A percentile compares a stretch with the other conserved stretches of the same genome.
Evolutionary conservation across 53 echinoderm and acorn worm species (phyloP).

Genomic region (Arbacia lixula): DNA sequence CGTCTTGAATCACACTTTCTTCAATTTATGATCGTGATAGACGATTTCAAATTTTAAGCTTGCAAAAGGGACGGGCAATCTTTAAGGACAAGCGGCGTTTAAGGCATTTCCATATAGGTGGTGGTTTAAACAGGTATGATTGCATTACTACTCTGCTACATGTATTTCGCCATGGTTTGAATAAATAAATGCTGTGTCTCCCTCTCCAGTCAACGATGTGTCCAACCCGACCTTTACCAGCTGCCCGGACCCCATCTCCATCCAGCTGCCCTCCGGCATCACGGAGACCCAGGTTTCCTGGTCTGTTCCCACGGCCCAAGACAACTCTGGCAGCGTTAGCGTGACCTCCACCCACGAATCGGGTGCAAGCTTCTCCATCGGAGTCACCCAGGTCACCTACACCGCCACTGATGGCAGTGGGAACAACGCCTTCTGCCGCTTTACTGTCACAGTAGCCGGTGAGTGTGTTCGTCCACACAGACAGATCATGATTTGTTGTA

Average conservation of each 20-base stretch:
- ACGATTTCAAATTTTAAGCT: no score
- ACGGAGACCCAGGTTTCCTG: conserved; percentile 45
- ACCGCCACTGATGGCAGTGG: conserved; percentile 65
- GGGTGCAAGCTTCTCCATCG: conserved; percentile 46
- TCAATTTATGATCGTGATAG: no score
- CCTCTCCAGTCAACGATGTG: not conserved
- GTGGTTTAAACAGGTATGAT: no score
- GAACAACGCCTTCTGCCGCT: conserved; percentile 53
- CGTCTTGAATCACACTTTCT: no score
- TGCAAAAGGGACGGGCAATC: no score
- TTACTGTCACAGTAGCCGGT: conserved; percentile 69
- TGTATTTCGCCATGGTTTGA: no score
- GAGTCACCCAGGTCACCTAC: conserved; percentile 56
- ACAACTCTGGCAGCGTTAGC: conserved; percentile 52
- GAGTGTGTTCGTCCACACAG: no score
- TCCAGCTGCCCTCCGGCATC: not conserved
- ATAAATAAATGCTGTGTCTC: no score
- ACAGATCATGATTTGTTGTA: no score
- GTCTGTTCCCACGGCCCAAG: conserved; percentile 62
- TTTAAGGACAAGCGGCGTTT: no score
- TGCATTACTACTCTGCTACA: no score
- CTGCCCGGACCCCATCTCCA: conserved; percentile 22
- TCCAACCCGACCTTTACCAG: conserved; percentile 49
- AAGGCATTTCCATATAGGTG: no score
- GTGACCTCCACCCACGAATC: not conserved